A percentile compares a stretch with the other conserved stretches of the same genome.
These are phyloP conservation scores for Sebastes nivosus DNA, from an alignment of 2,797 vertebrate species.

Conservation along the genomic window DNA sequence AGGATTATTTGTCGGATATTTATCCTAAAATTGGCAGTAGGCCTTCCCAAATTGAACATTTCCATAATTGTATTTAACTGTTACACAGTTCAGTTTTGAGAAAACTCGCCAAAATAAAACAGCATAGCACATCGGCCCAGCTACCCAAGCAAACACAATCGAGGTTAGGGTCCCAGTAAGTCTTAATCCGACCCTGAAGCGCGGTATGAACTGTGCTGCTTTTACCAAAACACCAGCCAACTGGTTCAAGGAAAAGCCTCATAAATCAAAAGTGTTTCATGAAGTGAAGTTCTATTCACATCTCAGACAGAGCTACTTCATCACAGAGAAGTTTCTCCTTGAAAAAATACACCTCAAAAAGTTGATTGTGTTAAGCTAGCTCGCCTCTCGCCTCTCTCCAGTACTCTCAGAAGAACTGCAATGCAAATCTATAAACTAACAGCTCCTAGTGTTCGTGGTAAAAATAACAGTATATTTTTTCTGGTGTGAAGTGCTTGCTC, in stretches of 20 bases:
- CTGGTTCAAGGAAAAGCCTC: conserved; percentile 28
- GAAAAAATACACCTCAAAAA: conserved; percentile 30
- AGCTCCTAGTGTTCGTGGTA: conserved; percentile 26
- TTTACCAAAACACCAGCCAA: conserved; percentile 37
- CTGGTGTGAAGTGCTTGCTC: conserved; percentile 40
- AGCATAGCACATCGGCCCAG: not conserved
- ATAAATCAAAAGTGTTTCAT: conserved; percentile 57
- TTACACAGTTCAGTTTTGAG: not conserved
- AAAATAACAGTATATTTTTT: conserved; percentile 21
- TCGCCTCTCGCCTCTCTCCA: conserved; percentile 9
- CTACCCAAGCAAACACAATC: not conserved
- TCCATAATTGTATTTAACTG: not conserved
- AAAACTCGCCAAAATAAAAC: not conserved
- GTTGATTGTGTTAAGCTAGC: conserved; percentile 26
- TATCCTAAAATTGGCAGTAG: not conserved
- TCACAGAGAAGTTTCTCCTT: conserved; percentile 39
- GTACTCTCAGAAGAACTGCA: not conserved
- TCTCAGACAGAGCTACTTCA: conserved; percentile 41
- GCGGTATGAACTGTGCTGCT: not conserved
- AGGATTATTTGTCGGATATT: not conserved
- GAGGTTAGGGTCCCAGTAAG: not conserved
- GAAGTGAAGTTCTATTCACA: conserved; percentile 36
- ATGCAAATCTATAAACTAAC: conserved; percentile 41
- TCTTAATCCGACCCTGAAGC: conserved; percentile 23
- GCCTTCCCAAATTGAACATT: not conserved